phyloP scores from a whole-genome alignment of 2,888 invertebrate genomes.

The Limnephilus lunatus region DNA sequence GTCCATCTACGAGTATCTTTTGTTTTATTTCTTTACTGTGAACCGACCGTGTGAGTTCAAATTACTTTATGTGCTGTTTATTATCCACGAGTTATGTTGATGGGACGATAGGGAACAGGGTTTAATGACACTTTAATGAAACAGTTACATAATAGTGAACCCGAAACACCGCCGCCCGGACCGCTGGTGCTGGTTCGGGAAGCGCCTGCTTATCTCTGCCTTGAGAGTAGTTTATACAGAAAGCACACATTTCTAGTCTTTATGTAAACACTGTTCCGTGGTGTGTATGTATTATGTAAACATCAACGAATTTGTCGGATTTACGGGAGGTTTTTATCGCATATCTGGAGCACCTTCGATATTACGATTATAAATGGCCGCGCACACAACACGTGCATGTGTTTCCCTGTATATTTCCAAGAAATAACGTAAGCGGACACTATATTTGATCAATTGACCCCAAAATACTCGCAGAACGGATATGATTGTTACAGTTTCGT shows the following conservation, averaged over 20 bases:
- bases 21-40: neutral
- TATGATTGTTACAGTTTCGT: constrained; percentile 11
- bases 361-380: constrained; percentile 3
- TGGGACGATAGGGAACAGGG: neutral
- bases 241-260: neutral
- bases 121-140: constrained; percentile 47
- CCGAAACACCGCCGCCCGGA: constrained; percentile 11
- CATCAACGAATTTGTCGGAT: constrained; percentile 24
- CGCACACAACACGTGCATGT: neutral
- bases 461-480: constrained; percentile 19
- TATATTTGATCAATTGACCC: neutral
- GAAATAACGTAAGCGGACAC: neutral
- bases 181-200: neutral
- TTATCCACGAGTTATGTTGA: constrained; percentile 3
- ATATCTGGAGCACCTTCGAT: constrained; percentile 35
- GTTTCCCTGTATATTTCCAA: neutral
- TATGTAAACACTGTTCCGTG: constrained; percentile 35
- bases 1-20: neutral
- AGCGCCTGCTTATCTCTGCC: constrained; percentile 21
- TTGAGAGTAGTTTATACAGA: neutral
- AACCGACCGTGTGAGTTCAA: constrained; percentile 24
- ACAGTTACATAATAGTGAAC: constrained; percentile 24
- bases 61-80: neutral
- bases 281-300: constrained; percentile 44
- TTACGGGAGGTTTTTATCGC: constrained; percentile 33